Base-by-base conservation (phyloP, 2,888 invertebrate genomes). In the Pseudococcus longispinus region DNA sequence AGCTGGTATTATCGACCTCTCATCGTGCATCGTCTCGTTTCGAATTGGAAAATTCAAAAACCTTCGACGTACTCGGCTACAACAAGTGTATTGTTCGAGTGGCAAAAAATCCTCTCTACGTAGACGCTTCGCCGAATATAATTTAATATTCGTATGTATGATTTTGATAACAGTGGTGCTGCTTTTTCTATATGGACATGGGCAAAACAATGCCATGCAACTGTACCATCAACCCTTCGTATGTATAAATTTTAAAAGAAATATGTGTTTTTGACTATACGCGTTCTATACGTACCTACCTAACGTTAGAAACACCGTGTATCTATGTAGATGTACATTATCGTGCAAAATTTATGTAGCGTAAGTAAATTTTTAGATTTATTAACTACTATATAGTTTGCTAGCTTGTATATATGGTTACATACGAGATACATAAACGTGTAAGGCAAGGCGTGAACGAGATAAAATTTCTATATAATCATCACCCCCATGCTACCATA, bases 331-430 rank as follows among this genome's bases (percentile, higher is more conserved):
- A 37, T 37, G 46, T 15, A 70, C 70, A 80, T 42, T 29, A 29
- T 29, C 70, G 70, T 42, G 11, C 20, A 42, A 80, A 80, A 80
- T 80, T 80, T 80, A 80, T 80, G 77, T 80, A 80, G 77, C 77
- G 77, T 80, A 80, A 80, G 77, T 80, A 80, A 42, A 80, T 80
- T 80, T 80, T 80, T 80, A 80, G 77, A 80, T 80, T 80, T 80
- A 80, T 80, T 80, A 80, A 80, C 77, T 42, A n/a, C 32, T 29
- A 70, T n/a, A 1, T 23, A 26, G 74, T 29, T 32, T 4, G 32
- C 32, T 37, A 1, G 32, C 32, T 5, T 13, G 11, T 37, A 42
- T 42, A 20, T 80, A 80, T 20, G 42, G 77, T 80, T 80, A 20
- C 77, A 42, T 60, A 60, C 60, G 20, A 60, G 23, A 23, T 60